These are phyloP conservation scores for Adoxophyes honmai DNA, from an alignment of 1,140 invertebrate genomes.

Conservation along the genomic window DNA sequence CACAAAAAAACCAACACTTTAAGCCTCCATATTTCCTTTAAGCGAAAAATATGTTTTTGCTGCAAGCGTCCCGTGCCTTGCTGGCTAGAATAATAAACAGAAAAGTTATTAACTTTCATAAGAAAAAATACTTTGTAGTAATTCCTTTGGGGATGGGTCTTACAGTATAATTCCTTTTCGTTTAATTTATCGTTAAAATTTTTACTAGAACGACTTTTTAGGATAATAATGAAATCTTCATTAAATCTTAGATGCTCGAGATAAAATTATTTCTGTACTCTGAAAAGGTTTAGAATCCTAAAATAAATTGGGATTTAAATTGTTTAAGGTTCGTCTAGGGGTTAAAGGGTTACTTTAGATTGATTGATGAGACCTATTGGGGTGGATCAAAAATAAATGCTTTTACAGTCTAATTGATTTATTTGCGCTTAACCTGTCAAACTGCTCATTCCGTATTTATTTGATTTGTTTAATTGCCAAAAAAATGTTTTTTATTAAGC, in stretches of 20 bases:
- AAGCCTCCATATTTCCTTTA: slow-evolving; percentile 61
- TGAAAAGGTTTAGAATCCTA: not conserved
- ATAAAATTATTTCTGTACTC: not conserved
- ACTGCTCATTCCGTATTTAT: too few species aligned
- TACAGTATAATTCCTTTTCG: slow-evolving; percentile 13
- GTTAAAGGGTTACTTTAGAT: not conserved
- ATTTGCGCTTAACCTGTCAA: too few species aligned
- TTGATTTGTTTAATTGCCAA: too few species aligned
- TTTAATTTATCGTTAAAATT: slow-evolving; percentile 9
- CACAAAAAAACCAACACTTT: slow-evolving; percentile 60
- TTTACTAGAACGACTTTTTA: not conserved
- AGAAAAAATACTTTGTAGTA: slow-evolving; percentile 25
- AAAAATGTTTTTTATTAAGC: too few species aligned
- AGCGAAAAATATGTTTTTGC: slow-evolving; percentile 42
- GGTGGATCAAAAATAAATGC: too few species aligned
- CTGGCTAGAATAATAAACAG: slow-evolving; percentile 41
- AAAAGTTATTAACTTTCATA: slow-evolving; percentile 35
- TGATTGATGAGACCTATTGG: not conserved
- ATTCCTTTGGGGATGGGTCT: slow-evolving; percentile 19
- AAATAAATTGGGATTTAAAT: not conserved
- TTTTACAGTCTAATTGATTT: too few species aligned
- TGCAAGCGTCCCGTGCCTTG: slow-evolving; percentile 17
- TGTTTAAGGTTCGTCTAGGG: not conserved
- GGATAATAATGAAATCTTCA: not conserved
- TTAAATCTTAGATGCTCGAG: not conserved